These are phyloP conservation scores for Andrena bucephala DNA, from an alignment of 2,888 invertebrate species.

Conservation along the genomic window DNA sequence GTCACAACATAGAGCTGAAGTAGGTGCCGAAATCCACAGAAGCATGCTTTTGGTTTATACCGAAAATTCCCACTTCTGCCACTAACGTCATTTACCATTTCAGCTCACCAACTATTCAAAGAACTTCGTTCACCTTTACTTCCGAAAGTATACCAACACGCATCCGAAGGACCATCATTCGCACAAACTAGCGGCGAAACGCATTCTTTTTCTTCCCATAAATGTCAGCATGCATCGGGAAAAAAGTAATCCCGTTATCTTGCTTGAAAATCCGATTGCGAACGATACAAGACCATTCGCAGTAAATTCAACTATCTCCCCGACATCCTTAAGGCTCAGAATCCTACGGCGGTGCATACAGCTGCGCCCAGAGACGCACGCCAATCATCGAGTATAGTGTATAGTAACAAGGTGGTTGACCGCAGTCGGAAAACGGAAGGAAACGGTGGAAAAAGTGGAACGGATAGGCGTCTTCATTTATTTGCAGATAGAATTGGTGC, in stretches of 20 bases:
- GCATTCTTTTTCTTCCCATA: not conserved
- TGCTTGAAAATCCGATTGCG: slow-evolving; percentile 40
- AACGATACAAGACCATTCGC: slow-evolving; percentile 46
- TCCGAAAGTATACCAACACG: not conserved
- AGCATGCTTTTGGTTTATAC: too few species aligned
- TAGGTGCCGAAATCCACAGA: too few species aligned
- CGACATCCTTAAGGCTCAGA: slow-evolving; percentile 15
- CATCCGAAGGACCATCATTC: not conserved
- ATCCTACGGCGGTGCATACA: slow-evolving; percentile 14
- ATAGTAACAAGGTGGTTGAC: not conserved
- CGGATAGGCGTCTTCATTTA: slow-evolving; percentile 65
- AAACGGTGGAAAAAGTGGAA: slow-evolving; percentile 9
- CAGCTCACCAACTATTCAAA: too few species aligned
- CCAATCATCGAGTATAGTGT: slow-evolving; percentile 10
- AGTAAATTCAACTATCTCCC: slow-evolving; percentile 40
- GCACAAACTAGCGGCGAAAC: not conserved
- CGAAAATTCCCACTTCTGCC: too few species aligned
- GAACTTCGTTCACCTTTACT: not conserved
- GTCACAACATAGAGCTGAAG: too few species aligned
- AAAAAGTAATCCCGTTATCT: slow-evolving; percentile 2
- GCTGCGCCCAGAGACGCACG: not conserved
- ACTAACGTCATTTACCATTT: too few species aligned
- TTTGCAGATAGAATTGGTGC: slow-evolving; percentile 58
- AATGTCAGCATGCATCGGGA: not conserved
- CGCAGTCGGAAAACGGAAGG: too few species aligned